Evolutionary conservation across 2,888 invertebrate species (phyloP).

Genomic region (Eupithecia subumbrata): DNA sequence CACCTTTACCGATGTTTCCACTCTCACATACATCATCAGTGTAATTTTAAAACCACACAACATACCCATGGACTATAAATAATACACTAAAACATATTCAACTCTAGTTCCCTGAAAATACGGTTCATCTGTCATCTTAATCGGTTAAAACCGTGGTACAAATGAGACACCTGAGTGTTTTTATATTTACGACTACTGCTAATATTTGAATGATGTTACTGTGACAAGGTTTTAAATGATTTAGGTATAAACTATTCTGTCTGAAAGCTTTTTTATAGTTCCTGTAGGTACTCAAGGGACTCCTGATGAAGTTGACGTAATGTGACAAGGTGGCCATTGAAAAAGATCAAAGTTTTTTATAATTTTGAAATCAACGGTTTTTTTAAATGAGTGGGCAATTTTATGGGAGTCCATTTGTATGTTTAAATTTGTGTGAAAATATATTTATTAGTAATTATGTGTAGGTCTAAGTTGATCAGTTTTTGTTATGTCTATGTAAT

Average conservation of each 20-base stretch:
- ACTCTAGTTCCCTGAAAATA: conserved; percentile 22
- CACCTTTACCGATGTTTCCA: conserved; percentile 58
- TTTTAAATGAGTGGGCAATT: background rate
- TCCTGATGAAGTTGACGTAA: conserved; percentile 37
- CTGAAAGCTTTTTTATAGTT: conserved; percentile 47
- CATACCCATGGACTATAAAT: background rate
- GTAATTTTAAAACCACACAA: conserved; percentile 43
- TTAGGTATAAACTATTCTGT: conserved; percentile 32
- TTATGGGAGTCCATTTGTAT: background rate
- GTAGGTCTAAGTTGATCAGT: background rate
- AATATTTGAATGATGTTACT: conserved; percentile 33
- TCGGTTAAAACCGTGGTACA: conserved; percentile 51
- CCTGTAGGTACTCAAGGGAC: conserved; percentile 34
- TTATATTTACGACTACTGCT: conserved; percentile 54
- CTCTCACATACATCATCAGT: conserved; percentile 58
- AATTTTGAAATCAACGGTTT: background rate
- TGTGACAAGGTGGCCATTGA: conserved; percentile 38
- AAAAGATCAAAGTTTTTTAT: conserved; percentile 38
- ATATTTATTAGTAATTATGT: background rate
- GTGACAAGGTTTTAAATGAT: conserved; percentile 37
- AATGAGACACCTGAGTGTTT: conserved; percentile 73
- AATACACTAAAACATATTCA: background rate
- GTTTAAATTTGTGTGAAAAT: background rate
- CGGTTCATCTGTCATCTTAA: background rate
- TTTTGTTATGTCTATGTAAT: no score